phyloP scores from a whole-genome alignment of 2,113 vertebrate genomes.

The Callithrix jacchus region DNA sequence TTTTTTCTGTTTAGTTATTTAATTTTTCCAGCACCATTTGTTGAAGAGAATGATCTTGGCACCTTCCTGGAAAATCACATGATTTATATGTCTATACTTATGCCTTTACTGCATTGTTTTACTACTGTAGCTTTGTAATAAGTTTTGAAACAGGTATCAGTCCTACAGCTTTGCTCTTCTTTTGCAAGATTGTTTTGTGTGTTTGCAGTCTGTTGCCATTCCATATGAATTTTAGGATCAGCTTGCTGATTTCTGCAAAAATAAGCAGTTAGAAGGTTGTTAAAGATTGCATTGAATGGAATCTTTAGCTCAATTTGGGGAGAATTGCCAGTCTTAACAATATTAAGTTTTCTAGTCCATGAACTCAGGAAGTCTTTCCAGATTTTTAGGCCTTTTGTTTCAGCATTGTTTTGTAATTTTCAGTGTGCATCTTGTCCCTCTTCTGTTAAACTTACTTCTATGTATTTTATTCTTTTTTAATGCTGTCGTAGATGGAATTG shows the following conservation, averaged over 20 bases:
- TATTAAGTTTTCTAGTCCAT: neutral
- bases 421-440: neutral
- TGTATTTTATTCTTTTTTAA: slow-evolving; percentile 30
- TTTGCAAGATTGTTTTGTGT: neutral
- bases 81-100: neutral
- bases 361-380: neutral
- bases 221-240: neutral
- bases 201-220: neutral
- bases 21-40: neutral
- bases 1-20: neutral
- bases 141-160: neutral
- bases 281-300: neutral
- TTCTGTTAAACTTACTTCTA: slow-evolving; percentile 3
- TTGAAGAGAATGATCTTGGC: neutral
- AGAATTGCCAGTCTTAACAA: neutral
- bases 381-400: too few relatives aligned
- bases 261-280: neutral
- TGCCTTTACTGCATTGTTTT: neutral
- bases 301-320: neutral
- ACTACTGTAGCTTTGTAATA: neutral
- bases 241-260: neutral
- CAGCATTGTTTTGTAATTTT: neutral
- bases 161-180: neutral
- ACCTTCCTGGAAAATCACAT: neutral
- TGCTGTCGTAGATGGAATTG: neutral